Conservation (phyloP, 2,888 invertebrate species). For the Lottia gigantea region DNA sequence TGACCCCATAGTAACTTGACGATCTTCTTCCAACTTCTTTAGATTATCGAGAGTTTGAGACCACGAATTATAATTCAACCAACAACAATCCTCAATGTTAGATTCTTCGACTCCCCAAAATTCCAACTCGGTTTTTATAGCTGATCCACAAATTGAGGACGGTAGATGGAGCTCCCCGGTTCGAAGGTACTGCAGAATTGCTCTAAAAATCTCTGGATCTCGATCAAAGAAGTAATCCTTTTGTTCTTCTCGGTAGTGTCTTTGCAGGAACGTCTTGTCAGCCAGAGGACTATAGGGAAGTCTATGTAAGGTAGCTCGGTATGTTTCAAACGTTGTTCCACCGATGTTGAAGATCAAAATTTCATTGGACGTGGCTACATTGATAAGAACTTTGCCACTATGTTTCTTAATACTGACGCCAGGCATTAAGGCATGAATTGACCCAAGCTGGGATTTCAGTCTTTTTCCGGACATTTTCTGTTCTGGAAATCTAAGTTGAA, state of each 20-base stretch:
- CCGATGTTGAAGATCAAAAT: constrained; percentile 52
- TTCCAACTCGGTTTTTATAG: constrained; percentile 39
- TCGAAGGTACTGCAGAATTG: constrained; percentile 39
- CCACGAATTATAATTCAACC: constrained; percentile 50
- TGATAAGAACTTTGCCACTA: constrained; percentile 24
- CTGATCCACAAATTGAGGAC: constrained; percentile 36
- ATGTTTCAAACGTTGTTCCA: constrained; percentile 52
- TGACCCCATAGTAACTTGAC: constrained; percentile 18
- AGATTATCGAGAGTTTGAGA: constrained; percentile 47
- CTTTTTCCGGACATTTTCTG: too few species aligned
- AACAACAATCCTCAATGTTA: constrained; percentile 45
- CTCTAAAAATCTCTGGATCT: constrained; percentile 37
- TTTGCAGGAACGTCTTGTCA: constrained; percentile 28
- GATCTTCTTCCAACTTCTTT: constrained; percentile 31
- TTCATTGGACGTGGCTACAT: constrained; percentile 27
- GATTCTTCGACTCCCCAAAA: constrained; percentile 46
- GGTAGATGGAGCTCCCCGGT: constrained; percentile 42
- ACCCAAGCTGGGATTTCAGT: too few species aligned
- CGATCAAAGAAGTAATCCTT: constrained; percentile 42
- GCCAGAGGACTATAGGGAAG: constrained; percentile 34
- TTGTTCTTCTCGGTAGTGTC: constrained; percentile 28
- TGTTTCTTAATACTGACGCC: constrained; percentile 29
- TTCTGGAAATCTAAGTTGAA: too few species aligned
- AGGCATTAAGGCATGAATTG: constrained; percentile 28
- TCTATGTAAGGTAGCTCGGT: constrained; percentile 39